Conservation (phyloP, 2,113 vertebrate genomes). For the Serilophus lunatus region DNA sequence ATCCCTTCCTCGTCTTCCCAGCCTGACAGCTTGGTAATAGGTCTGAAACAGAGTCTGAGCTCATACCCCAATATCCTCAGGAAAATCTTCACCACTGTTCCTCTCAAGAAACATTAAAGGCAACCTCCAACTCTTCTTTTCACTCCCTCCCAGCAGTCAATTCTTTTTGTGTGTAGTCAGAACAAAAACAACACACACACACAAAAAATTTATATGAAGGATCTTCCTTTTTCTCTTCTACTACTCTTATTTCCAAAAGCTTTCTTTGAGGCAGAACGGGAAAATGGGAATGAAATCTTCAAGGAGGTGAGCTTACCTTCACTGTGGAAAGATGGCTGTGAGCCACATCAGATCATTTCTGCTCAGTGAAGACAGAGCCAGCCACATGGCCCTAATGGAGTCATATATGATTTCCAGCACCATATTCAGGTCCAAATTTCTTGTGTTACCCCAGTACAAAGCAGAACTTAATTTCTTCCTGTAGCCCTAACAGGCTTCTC, state of each 20-base stretch:
- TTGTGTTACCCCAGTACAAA: background rate
- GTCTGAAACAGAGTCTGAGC: background rate
- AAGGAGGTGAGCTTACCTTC: background rate
- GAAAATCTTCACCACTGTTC: background rate
- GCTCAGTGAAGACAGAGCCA: slow-evolving; percentile 49
- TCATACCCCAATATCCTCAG: background rate
- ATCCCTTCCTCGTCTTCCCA: background rate
- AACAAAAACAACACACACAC: background rate
- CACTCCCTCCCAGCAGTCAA: background rate
- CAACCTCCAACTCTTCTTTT: background rate
- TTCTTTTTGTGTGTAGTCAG: background rate
- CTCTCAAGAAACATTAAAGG: background rate
- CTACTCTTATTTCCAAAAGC: background rate
- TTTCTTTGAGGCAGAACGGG: background rate
- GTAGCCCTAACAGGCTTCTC: background rate
- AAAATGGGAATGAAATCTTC: background rate
- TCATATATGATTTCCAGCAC: slow-evolving; percentile 46
- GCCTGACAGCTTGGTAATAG: background rate
- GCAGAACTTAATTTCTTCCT: background rate
- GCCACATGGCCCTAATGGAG: slow-evolving; percentile 34
- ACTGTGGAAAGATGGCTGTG: background rate
- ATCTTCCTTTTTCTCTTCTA: background rate
- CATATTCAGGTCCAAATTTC: background rate
- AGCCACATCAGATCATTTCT: slow-evolving; percentile 43
- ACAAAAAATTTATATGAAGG: background rate